Evolutionary conservation across 92 coral and sea anemone species (phyloP).

Genomic region (Hydrozoanthus gracilis): DNA sequence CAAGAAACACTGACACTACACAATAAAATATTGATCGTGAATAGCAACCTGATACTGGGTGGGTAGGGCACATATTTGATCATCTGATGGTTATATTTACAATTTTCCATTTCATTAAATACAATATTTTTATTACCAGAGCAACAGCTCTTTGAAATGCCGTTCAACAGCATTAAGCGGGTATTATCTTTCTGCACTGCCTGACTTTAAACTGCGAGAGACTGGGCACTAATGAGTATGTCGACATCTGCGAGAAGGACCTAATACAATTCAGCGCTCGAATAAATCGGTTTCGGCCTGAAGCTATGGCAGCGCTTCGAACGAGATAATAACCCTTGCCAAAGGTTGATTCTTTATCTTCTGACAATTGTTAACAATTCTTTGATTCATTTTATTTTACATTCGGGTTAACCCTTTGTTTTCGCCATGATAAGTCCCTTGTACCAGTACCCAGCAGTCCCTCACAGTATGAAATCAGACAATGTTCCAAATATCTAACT

Average conservation of each 20-base stretch:
- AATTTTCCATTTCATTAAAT: slow-evolving; percentile 32
- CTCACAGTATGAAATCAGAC: too few species aligned
- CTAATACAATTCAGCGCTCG: too few species aligned
- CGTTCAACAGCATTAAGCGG: slow-evolving; percentile 38
- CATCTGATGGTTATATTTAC: slow-evolving; percentile 29
- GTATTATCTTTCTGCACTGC: not conserved
- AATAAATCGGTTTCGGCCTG: too few species aligned
- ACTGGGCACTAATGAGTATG: not conserved
- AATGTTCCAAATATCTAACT: not conserved
- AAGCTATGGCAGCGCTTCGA: too few species aligned
- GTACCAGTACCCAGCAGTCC: too few species aligned
- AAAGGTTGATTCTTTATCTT: too few species aligned
- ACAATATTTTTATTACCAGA: slow-evolving; percentile 26
- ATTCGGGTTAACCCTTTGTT: too few species aligned
- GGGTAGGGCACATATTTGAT: not conserved
- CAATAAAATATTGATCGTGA: not conserved
- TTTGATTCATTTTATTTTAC: too few species aligned
- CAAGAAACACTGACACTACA: not conserved
- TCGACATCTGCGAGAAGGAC: not conserved
- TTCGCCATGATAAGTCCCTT: not conserved
- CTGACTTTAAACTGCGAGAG: too few species aligned
- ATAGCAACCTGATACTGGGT: not conserved
- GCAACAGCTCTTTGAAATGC: slow-evolving; percentile 44
- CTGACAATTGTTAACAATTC: too few species aligned
- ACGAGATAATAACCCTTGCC: too few species aligned